Evolutionary conservation across 1,140 invertebrate genomes (phyloP), one percentile per base, ranked within the genome.

Genomic region (Drosophila tsacasi): DNA sequence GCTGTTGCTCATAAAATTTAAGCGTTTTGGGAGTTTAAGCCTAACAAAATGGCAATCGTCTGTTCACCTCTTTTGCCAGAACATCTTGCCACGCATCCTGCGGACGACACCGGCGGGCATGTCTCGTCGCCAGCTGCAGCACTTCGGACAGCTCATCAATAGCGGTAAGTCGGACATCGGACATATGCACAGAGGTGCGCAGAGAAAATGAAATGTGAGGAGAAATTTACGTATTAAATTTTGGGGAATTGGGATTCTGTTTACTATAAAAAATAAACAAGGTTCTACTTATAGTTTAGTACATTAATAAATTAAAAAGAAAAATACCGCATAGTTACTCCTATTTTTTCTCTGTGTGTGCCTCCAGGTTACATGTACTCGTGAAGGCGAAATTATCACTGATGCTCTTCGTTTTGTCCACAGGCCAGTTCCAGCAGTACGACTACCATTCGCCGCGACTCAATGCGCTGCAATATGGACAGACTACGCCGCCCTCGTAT

Each of bases 71-170:
- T 71, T 71, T 61, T 61, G 37, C 47, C 55, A 87, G 90, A 66
- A 49, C 71, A 76, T 92, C 62, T 83, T 92, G 57, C 66, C 83
- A 62, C 87, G 87, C 32, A 83, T 92, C 57, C 82, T 85, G 55
- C 81, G 85, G 73, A 91, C 83, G 35, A 92, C 91, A 17, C 91
- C 91, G 27, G 91, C 91, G 52, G 86, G 86, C 42, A 85, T 92
- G 42, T 92, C 86, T 19, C 83, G 82, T 46, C 78, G 83, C 37
- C 91, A 92, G 50, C 69, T 92, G 7, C 71, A 82, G 66, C 91
- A 92, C 46, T 92, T 87, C 35, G 79, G 84, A 9, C 91, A 92
- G 72, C 78, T 92, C 63, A 92, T 90, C 69, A 83, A 81, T 67
- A 87, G 82, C 49, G 91, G 91, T 91, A 86, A 91, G 67, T 66